A percentile compares a stretch with the other conserved stretches of the same genome.
phyloP scores from a whole-genome alignment of 2,888 invertebrate species.

The Melanargia galathea region DNA sequence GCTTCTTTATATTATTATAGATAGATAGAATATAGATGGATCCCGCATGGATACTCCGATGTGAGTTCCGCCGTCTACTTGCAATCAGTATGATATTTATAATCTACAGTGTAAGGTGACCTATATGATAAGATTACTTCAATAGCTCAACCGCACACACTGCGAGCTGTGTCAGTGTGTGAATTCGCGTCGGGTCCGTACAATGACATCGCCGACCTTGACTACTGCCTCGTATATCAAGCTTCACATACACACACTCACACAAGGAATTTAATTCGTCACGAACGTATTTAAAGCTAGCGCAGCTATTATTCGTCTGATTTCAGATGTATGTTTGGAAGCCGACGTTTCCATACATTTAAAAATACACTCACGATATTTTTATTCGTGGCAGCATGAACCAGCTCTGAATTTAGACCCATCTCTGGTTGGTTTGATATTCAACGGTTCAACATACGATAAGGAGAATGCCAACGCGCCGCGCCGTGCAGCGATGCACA shows the following conservation, averaged over 20 bases:
- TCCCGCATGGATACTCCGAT: no score
- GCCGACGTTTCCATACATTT: slow-evolving; percentile 37
- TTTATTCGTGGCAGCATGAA: slow-evolving; percentile 45
- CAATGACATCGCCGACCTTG: slow-evolving; percentile 82
- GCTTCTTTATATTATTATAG: no score
- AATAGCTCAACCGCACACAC: slow-evolving; percentile 62
- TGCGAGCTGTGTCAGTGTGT: slow-evolving; percentile 55
- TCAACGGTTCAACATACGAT: slow-evolving; percentile 80
- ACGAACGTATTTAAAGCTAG: slow-evolving; percentile 61
- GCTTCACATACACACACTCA: slow-evolving; percentile 49
- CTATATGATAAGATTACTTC: slow-evolving; percentile 81
- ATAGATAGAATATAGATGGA: no score
- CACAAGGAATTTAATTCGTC: slow-evolving; percentile 63
- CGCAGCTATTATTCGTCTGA: slow-evolving; percentile 56
- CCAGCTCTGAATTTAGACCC: slow-evolving; percentile 50
- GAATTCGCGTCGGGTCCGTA: slow-evolving; percentile 70
- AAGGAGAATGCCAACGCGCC: slow-evolving; percentile 68
- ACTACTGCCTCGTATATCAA: slow-evolving; percentile 74
- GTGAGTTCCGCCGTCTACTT: slow-evolving; percentile 40
- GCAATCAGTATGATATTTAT: slow-evolving; percentile 55
- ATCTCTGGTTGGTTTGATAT: slow-evolving; percentile 54
- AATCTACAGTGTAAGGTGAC: slow-evolving; percentile 81
- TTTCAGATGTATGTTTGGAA: slow-evolving; percentile 47
- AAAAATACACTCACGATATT: slow-evolving; percentile 42
- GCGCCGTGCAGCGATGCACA: slow-evolving; percentile 60